A percentile compares a stretch with the other conserved stretches of the same genome.
phyloP scores from a whole-genome alignment of 1,140 invertebrate genomes.

The Plectrocnemia conspersa region DNA sequence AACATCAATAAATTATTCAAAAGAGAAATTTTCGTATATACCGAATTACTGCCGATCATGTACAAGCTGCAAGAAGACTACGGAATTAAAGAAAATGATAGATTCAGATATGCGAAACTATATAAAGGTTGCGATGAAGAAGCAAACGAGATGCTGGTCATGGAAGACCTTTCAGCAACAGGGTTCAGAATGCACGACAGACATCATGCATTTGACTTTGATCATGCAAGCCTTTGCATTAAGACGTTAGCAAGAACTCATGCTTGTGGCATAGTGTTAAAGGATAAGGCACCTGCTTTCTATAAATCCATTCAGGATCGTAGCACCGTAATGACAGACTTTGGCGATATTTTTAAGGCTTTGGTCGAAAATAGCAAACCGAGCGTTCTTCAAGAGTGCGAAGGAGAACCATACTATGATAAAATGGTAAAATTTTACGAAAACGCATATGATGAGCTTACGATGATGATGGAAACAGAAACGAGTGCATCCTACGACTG shows the following conservation, averaged over 20 bases:
- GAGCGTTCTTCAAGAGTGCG: background rate
- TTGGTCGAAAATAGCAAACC: background rate
- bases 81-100: background rate
- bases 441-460: background rate
- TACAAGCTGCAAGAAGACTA: background rate
- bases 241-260: slow-evolving; percentile 42
- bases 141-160: slow-evolving; percentile 36
- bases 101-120: slow-evolving; percentile 33
- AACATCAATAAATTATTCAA: background rate
- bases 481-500: slow-evolving; percentile 8
- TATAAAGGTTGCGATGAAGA: slow-evolving; percentile 28
- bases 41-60: background rate
- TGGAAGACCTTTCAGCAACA: slow-evolving; percentile 41
- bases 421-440: background rate
- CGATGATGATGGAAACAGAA: background rate
- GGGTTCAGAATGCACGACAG: slow-evolving; percentile 41
- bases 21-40: slow-evolving; percentile 8
- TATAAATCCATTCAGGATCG: background rate
- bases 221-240: slow-evolving; percentile 39
- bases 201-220: slow-evolving; percentile 37
- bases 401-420: background rate
- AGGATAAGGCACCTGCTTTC: slow-evolving; percentile 33
- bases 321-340: background rate
- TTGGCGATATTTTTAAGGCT: background rate
- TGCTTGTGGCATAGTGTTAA: slow-evolving; percentile 41